These are phyloP conservation scores for Rafetus swinhoei DNA, from an alignment of 2,113 vertebrate species.

Conservation along the genomic window DNA sequence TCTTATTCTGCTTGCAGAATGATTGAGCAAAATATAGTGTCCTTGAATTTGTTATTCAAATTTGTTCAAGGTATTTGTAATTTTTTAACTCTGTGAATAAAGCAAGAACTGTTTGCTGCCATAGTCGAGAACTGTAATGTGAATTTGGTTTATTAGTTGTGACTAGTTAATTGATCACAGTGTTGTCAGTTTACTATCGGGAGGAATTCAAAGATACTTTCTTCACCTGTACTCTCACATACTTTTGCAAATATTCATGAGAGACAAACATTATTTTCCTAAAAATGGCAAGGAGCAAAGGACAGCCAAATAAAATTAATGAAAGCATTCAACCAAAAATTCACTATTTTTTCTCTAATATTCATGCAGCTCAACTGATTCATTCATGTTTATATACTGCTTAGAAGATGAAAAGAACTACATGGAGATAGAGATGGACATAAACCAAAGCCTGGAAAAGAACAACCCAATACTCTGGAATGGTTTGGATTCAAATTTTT, in stretches of 20 bases:
- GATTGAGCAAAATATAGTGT: neutral
- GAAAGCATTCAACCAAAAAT: constrained; percentile 26
- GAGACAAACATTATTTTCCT: neutral
- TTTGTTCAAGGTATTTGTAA: neutral
- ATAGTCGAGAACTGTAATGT: neutral
- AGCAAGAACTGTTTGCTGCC: neutral
- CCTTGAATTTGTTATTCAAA: neutral
- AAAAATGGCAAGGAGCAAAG: constrained; percentile 12
- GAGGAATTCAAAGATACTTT: constrained; percentile 12
- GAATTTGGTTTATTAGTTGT: neutral
- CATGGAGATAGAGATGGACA: constrained; percentile 20
- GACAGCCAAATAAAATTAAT: constrained; percentile 19
- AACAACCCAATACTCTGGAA: constrained; percentile 24
- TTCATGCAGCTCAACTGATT: neutral
- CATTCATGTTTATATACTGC: neutral
- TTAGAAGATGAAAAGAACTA: constrained; percentile 12
- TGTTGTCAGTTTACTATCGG: neutral
- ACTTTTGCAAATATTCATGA: constrained; percentile 32
- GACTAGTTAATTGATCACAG: neutral
- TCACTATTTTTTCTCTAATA: neutral
- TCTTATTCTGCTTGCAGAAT: neutral
- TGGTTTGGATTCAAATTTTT: constrained; percentile 46
- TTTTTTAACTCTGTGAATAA: neutral
- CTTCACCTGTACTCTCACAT: neutral
- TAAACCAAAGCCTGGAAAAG: constrained; percentile 43